Percentiles rank a stretch among this genome's conserved stretches.
These are phyloP conservation scores for Sylvilagus floridanus DNA, from an alignment of 2,797 vertebrate genomes.

Conservation along the genomic window DNA sequence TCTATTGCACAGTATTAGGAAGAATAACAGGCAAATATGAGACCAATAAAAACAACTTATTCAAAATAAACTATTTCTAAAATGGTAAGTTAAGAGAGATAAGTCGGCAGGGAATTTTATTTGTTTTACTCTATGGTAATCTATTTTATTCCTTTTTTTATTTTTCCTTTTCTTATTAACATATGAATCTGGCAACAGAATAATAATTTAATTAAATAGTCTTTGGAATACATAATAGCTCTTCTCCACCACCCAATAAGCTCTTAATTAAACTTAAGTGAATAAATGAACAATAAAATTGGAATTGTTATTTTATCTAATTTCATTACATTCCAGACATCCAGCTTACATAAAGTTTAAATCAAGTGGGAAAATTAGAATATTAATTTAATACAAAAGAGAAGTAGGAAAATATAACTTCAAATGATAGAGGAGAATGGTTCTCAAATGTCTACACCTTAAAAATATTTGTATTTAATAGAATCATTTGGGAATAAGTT, in stretches of 20 bases:
- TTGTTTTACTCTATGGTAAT: neutral
- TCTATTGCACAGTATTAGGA: neutral
- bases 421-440: neutral
- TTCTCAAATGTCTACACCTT: neutral
- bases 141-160: neutral
- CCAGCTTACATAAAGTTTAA: neutral
- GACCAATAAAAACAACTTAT: neutral
- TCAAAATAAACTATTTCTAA: neutral
- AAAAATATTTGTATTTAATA: neutral
- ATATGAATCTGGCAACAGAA: neutral
- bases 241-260: neutral
- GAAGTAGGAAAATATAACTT: neutral
- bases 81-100: neutral
- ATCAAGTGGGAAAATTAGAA: neutral
- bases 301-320: slow-evolving; percentile 18
- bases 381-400: slow-evolving; percentile 26
- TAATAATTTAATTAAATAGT: slow-evolving; percentile 3
- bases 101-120: neutral
- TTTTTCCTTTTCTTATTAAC: neutral
- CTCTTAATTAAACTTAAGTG: neutral
- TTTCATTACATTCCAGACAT: neutral
- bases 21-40: neutral
- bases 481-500: neutral
- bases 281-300: neutral
- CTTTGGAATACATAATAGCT: neutral